phyloP scores from a whole-genome alignment of 1,140 invertebrate species.

The Drosophila persimilis region DNA sequence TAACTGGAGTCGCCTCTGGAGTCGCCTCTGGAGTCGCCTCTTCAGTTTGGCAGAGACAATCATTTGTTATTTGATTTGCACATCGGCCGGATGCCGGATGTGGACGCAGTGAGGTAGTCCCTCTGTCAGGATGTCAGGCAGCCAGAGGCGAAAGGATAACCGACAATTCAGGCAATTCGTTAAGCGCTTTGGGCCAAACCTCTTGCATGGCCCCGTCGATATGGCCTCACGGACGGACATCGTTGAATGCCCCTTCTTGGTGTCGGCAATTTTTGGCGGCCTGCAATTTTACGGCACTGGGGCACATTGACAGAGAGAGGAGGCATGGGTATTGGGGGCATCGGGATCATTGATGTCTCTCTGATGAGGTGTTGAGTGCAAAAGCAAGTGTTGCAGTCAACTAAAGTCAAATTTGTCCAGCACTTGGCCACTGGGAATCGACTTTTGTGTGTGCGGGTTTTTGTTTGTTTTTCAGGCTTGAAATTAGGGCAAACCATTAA shows the following conservation, averaged over 20 bases:
- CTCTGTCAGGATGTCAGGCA: slow-evolving; percentile 40
- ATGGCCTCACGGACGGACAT: neutral
- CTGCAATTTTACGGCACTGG: slow-evolving; percentile 28
- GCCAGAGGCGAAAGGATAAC: slow-evolving; percentile 5
- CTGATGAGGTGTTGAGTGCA: slow-evolving; percentile 26
- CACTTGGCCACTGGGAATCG: neutral
- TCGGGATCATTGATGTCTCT: slow-evolving; percentile 4
- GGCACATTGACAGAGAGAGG: slow-evolving; percentile 17
- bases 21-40: slow-evolving; percentile 31
- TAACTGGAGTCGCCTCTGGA: slow-evolving; percentile 3
- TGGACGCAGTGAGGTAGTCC: slow-evolving; percentile 33
- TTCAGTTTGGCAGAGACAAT: slow-evolving; percentile 45
- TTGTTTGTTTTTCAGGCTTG: no score
- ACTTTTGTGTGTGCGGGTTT: no score
- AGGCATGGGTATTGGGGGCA: neutral
- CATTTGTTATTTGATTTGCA: slow-evolving; percentile 75
- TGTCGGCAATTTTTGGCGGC: slow-evolving; percentile 24
- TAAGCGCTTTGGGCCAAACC: slow-evolving; percentile 19
- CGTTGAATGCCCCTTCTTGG: slow-evolving; percentile 13
- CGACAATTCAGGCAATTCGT: no score
- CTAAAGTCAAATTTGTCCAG: slow-evolving; percentile 26
- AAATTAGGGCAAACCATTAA: no score
- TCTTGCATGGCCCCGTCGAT: slow-evolving; percentile 8
- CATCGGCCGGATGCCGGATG: slow-evolving; percentile 33
- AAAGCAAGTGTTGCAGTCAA: slow-evolving; percentile 12